Percentiles rank a stretch among this genome's conserved stretches.
Conservation (phyloP, 2,113 vertebrate genomes). For the Aegotheles bennettii region DNA sequence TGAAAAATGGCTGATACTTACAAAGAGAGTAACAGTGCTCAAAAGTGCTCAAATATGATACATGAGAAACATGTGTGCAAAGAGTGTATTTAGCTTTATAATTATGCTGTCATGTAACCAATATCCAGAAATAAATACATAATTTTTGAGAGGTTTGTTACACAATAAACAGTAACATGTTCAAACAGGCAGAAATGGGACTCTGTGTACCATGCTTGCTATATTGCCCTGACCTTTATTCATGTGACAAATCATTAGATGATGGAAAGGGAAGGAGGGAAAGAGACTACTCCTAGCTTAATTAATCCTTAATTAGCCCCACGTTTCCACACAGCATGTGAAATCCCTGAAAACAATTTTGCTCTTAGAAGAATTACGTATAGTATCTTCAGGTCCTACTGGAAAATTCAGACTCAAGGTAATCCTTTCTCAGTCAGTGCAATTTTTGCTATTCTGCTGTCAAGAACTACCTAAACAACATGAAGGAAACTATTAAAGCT, state of each 20-base stretch:
- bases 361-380: background rate
- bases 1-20: background rate
- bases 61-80: background rate
- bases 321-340: background rate
- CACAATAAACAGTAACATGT: background rate
- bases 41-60: background rate
- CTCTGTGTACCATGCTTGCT: background rate
- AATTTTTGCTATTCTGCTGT: background rate
- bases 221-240: background rate
- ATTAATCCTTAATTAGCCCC: background rate
- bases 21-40: background rate
- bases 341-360: background rate
- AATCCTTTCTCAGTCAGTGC: background rate
- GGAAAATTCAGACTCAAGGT: background rate
- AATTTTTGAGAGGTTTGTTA: background rate
- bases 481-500: background rate
- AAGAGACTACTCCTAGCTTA: background rate
- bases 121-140: background rate
- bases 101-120: background rate
- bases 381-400: background rate
- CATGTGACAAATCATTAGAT: background rate
- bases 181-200: background rate
- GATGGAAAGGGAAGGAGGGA: background rate
- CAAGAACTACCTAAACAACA: background rate
- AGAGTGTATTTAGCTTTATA: background rate